Base-by-base conservation (phyloP, 2,113 vertebrate species). In the Catagonus wagneri region DNA sequence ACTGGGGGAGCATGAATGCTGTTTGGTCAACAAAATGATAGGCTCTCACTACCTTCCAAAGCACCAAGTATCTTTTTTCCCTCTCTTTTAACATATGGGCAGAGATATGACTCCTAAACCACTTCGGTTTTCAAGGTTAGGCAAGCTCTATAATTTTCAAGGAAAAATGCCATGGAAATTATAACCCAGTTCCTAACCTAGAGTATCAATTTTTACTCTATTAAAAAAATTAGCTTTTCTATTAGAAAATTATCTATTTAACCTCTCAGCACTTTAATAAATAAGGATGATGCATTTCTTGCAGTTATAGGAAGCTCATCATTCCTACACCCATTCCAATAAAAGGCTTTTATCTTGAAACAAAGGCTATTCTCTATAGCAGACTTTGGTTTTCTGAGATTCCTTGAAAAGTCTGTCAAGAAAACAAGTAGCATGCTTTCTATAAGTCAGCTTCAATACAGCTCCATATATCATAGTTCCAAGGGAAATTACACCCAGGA, bases 211-310 rank as follows among this genome's bases (percentile, higher is more conserved):
- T 14, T 89, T 86, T 66, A 29, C 85, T 87, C 75, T 63, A 36
- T 58, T 25, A 80, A 93, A 93, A 93, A 39, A 25, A 56, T 44
- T 6, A 44, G 44, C 4, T 44, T 44, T 44, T 44, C 44, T 75
- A 52, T 80, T 89, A 12, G 34, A 93, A 54, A 89, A 89, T 81
- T 88, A 63, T 89, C 34, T 69, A 66, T 72, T 92, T 85, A 36
- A 36, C 8, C 13, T 95, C 36, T 89, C 29, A 69, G 27, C 1
- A 4, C 52, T 69, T 78, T 95, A 90, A 85, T 36, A 86, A 61
- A 44, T 54, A 90, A 56, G 12, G 13, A 58, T 80, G 52, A 22
- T 29, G 3, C 3, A 60, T 39, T 60, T 90, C 94, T 89, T 79
- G 11, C 29, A 72, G 50, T 60, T 61, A 89, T 39, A 56, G 19